A percentile compares a stretch with the other conserved stretches of the same genome.
Conservation (phyloP, 2,113 vertebrate species). For the Brevimyrus niger region DNA sequence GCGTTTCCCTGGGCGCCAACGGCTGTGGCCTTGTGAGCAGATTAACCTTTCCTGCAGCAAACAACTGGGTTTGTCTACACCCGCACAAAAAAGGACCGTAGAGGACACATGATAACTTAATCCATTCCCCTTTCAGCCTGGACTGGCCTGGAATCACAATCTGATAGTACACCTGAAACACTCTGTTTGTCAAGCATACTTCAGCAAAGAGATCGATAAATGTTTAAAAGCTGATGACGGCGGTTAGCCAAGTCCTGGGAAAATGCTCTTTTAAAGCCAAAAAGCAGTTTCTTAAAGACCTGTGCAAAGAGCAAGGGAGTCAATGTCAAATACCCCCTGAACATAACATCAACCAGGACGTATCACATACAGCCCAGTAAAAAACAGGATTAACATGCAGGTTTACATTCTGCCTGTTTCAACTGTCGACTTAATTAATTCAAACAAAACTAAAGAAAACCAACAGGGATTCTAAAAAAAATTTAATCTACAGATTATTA, state of each 20-base stretch:
- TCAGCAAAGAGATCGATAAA: constrained; percentile 29
- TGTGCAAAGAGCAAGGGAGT: neutral
- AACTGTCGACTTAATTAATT: neutral
- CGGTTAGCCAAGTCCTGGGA: neutral
- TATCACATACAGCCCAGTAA: neutral
- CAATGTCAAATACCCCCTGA: neutral
- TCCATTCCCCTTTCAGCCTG: neutral
- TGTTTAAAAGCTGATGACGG: constrained; percentile 14
- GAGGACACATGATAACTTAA: neutral
- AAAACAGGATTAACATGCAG: neutral
- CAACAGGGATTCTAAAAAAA: neutral
- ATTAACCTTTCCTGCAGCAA: neutral
- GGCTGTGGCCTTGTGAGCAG: neutral
- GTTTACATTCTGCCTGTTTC: neutral
- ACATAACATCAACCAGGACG: neutral
- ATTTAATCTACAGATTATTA: neutral
- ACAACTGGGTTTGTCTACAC: neutral
- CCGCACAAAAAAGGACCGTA: neutral
- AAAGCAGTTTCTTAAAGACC: neutral
- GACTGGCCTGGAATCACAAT: neutral
- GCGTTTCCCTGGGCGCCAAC: neutral
- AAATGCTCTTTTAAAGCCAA: neutral
- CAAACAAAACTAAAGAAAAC: neutral
- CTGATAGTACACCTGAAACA: neutral
- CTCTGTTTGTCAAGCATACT: constrained; percentile 1